Conservation (phyloP, 2,113 vertebrate genomes). For the Leiothrix lutea region DNA sequence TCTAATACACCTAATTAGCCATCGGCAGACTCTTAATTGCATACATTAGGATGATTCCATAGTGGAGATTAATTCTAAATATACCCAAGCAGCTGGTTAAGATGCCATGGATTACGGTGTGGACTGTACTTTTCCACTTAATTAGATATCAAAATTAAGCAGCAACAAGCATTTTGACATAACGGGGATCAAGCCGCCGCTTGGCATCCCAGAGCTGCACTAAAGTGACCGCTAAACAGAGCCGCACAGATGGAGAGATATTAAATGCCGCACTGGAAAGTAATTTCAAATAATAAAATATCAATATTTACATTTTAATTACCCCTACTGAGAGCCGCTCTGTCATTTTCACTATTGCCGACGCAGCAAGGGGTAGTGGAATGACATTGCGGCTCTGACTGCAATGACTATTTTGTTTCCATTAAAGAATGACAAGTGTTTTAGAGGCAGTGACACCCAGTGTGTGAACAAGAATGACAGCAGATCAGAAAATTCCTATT, state of each 20-base stretch:
- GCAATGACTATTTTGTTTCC: conserved; percentile 86
- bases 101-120: conserved; percentile 90
- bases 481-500: conserved; percentile 83
- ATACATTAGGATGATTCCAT: conserved; percentile 99
- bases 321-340: conserved; percentile 88
- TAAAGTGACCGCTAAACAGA: conserved; percentile 90
- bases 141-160: conserved; percentile 95
- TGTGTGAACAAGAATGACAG: conserved; percentile 82
- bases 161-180: conserved; percentile 87
- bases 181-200: conserved; percentile 86
- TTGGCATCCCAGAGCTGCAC: conserved; percentile 84
- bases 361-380: conserved; percentile 81
- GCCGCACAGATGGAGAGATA: conserved; percentile 98
- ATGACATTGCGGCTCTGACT: conserved; percentile 83
- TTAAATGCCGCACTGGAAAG: conserved; percentile 97
- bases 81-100: conserved; percentile 96
- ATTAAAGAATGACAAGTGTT: conserved; percentile 88
- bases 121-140: conserved; percentile 95
- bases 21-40: conserved; percentile 99
- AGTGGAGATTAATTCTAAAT: conserved; percentile 99
- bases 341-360: conserved; percentile 87
- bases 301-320: conserved; percentile 99
- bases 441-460: conserved; percentile 80
- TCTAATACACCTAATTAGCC: conserved; percentile 99
- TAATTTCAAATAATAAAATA: conserved; percentile 99